A percentile compares a stretch with the other conserved stretches of the same genome.
These are phyloP conservation scores for Oligia latruncula DNA, from an alignment of 2,888 invertebrate species.

Conservation along the genomic window DNA sequence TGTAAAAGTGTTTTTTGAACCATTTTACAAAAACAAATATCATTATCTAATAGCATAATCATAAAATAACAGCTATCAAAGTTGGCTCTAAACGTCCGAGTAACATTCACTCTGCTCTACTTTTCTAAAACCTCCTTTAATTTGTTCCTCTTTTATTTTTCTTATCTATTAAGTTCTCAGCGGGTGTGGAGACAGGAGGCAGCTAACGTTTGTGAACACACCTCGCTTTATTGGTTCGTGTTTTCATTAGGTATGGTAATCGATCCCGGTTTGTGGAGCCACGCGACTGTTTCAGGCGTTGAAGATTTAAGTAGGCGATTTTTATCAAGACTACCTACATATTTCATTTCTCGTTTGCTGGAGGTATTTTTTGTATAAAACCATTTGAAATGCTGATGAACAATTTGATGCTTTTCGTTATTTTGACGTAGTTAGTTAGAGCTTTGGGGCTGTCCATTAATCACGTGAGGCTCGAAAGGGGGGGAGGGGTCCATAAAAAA, in stretches of 20 bases:
- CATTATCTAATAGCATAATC: background rate
- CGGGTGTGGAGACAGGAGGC: slow-evolving; percentile 6
- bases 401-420: background rate
- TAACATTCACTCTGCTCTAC: background rate
- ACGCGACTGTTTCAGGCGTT: slow-evolving; percentile 17
- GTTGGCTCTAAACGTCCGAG: too few relatives aligned
- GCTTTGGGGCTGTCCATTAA: too few relatives aligned
- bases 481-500: too few relatives aligned
- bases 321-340: slow-evolving; percentile 5
- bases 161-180: slow-evolving; percentile 19
- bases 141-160: slow-evolving; percentile 16
- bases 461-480: too few relatives aligned
- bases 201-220: slow-evolving; percentile 32
- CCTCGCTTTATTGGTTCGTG: slow-evolving; percentile 44
- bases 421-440: background rate
- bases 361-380: slow-evolving; percentile 2
- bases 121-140: background rate
- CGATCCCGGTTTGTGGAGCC: slow-evolving; percentile 29
- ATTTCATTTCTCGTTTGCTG: slow-evolving; percentile 17
- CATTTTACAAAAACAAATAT: background rate
- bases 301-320: slow-evolving; percentile 9
- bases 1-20: too few relatives aligned
- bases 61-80: background rate
- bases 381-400: background rate
- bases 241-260: slow-evolving; percentile 48